Evolutionary conservation across 2,113 vertebrate genomes (phyloP), one percentile per base, ranked within the genome.

Genomic region (Malurus melanocephalus): DNA sequence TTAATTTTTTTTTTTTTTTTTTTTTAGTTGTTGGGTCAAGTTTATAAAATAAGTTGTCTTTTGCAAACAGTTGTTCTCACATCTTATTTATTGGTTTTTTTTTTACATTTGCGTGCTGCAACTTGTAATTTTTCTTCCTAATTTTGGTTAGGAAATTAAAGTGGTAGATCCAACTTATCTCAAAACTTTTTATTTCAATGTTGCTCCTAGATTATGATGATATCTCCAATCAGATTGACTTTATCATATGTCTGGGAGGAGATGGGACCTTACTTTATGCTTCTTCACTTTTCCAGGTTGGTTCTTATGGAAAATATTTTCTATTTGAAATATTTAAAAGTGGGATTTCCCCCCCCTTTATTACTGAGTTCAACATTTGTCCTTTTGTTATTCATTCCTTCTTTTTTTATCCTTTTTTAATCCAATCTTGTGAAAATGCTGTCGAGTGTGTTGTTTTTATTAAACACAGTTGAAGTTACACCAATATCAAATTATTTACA

Each of bases 171-270:
- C 26, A 62, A 17, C 46, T 49, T 7, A 27, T 66, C 56, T 65
- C 9, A 16, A 12, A 67, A 4, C 17, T 49, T 78, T 11, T 10
- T 51, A 2, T 72, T 73, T 74, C 28, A 20, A 71, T 84, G 21
- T 51, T 81, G 10, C 86, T 62, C 72, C 56, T 57, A 99, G 99
- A 99, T 91, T 98, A 98, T 2, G 98, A 98, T 17, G 98, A 98
- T 95, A 98, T 98, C 91, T 98, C 98, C 67, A 97, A 98, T 90
- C 97, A 97, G 73, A 98, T 98, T 26, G 98, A 98, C 65, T 98
- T 98, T 68, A 98, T 98, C 93, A 98, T 98, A 55, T 98, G 98
- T 94, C 95, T 98, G 38, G 98, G 98, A 21, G 98, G 98, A 52
- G 98, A 98, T 5, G 98, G 98, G 84, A 98, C 98, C 46, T 96